Percentiles rank a stretch among this genome's conserved stretches.
Conservation (phyloP, 2,113 vertebrate genomes). For the Chaetorhynchus papuensis region DNA sequence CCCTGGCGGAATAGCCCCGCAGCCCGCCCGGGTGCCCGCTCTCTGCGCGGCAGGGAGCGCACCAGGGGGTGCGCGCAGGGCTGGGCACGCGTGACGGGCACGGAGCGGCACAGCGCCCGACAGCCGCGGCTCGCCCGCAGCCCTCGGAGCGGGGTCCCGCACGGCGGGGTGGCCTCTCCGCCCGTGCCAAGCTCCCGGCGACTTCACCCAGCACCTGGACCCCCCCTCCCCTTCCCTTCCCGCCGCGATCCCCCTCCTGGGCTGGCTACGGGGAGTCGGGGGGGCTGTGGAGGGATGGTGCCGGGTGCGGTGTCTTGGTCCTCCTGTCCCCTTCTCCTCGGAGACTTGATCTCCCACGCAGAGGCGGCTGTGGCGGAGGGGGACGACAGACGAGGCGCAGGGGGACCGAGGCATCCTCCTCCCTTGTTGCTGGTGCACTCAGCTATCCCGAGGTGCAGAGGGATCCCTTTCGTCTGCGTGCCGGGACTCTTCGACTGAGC, state of each 20-base stretch:
- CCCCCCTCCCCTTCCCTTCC: too few species aligned
- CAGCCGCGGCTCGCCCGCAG: not conserved
- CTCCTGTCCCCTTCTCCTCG: not conserved
- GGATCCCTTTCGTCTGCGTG: not conserved
- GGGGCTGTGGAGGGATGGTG: not conserved
- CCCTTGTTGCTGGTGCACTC: accelerated
- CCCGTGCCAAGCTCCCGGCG: too few species aligned
- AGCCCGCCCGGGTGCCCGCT: not conserved
- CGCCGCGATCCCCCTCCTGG: too few species aligned
- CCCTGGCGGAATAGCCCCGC: accelerated
- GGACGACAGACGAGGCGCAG: not conserved
- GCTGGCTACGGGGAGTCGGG: not conserved
- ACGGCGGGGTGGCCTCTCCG: not conserved
- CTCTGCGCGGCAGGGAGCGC: accelerated
- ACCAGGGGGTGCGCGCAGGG: not conserved
- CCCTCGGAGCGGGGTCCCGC: not conserved
- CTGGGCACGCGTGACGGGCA: not conserved
- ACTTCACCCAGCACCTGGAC: not conserved
- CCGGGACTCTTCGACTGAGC: not conserved
- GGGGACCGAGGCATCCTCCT: not conserved
- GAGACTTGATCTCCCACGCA: not conserved
- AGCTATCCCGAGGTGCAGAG: not conserved
- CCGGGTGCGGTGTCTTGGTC: not conserved
- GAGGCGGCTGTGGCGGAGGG: not conserved
- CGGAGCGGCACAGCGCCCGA: accelerated